Base-by-base conservation (phyloP, 2,888 invertebrate genomes). In the Netelia melanura region DNA sequence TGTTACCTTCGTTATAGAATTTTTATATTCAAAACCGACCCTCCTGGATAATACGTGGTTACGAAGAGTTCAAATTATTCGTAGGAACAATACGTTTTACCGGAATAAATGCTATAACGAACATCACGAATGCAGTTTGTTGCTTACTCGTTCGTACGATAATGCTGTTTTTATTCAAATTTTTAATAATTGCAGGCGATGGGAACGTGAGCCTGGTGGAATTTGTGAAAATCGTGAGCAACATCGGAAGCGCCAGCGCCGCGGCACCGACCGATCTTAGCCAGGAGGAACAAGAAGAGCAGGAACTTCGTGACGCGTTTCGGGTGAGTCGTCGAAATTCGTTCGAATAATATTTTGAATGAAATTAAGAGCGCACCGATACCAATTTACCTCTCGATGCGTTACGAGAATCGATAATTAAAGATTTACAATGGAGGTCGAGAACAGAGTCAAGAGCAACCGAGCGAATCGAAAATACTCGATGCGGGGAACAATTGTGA, bases 181-280 rank as follows among this genome's bases (percentile, higher is more conserved):
- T 48, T 25, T 0, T 14, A 54, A 25, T 14, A n/a, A 17, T 90
- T 91, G 17, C 90, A 97, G 97, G 97, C 64, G 97, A 97, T 93
- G 98, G 98, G 30, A 97, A 97, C 90, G 97, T 98, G 8, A 97
- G 97, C 91, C 98, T 97, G 89, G 97, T 97, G 90, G 98, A 98
- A 93, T 98, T 98, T 92, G 97, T 98, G 25, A 97, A 97, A 92
- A 97, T 98, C 88, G 95, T 97, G 8, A 97, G 97, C 74, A 96
- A 97, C 92, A 97, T 97, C 90, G 96, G 96, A 14, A 95, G 95
- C 54, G 96, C 96, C 5, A 95, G 94, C 30, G 95, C 95, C 38
- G 95, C 95, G 81, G 95, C 95, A 52, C 96, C 96, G 0, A 96
- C 96, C 0, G 97, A 97, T 91, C 85, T 88, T 61, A 88, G 87